phyloP scores from a whole-genome alignment of 2,888 invertebrate species.

The Alcis repandata region DNA sequence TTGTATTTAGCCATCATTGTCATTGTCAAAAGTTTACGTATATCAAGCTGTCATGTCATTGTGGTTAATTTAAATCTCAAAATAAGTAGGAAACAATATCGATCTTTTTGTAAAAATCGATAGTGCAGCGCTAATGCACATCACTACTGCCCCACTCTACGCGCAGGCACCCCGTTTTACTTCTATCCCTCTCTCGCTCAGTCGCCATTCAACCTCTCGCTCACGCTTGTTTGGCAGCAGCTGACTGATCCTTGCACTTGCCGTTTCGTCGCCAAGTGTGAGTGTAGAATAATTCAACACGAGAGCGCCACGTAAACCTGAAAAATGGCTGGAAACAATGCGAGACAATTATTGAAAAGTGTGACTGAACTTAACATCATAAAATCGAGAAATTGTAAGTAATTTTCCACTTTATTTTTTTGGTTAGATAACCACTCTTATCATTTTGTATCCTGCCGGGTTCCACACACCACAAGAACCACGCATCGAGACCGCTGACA shows the following conservation, averaged over 20 bases:
- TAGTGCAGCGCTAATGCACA: constrained; percentile 10
- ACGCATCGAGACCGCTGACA: constrained; percentile 13
- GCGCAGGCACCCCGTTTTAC: constrained; percentile 21
- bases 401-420: constrained; percentile 37
- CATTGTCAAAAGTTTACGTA: background rate
- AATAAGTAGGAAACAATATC: background rate
- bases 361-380: constrained; percentile 63
- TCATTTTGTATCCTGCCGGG: constrained; percentile 32
- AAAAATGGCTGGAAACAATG: constrained; percentile 71
- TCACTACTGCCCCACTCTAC: constrained; percentile 28
- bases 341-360: constrained; percentile 71
- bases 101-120: constrained; percentile 7
- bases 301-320: constrained; percentile 36
- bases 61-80: background rate
- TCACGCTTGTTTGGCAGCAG: constrained; percentile 42
- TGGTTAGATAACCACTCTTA: constrained; percentile 63
- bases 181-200: constrained; percentile 43
- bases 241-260: constrained; percentile 45
- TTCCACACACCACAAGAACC: constrained; percentile 16
- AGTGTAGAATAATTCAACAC: constrained; percentile 40
- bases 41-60: background rate
- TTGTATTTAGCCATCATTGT: no score
- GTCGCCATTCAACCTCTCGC: constrained; percentile 37
- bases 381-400: constrained; percentile 73
- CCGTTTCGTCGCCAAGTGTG: constrained; percentile 45